Evolutionary conservation across 2,113 vertebrate genomes (phyloP).

Genomic region (Manacus vitellinus): DNA sequence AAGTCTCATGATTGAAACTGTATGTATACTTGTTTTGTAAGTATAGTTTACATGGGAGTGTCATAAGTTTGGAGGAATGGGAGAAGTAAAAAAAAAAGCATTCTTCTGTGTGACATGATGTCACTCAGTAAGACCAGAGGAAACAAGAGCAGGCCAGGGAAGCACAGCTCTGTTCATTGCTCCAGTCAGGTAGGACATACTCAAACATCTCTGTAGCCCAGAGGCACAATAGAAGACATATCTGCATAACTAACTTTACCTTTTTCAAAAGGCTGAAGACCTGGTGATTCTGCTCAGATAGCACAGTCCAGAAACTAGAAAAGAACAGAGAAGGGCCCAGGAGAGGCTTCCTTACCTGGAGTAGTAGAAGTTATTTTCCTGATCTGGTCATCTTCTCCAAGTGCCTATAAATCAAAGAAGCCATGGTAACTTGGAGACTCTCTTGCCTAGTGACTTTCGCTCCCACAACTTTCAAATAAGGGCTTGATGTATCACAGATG

Average conservation of each 20-base stretch:
- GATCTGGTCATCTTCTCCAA: not conserved
- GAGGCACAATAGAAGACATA: not conserved
- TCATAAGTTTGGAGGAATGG: not conserved
- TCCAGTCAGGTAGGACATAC: not conserved
- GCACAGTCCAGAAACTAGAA: not conserved
- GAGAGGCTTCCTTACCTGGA: not conserved
- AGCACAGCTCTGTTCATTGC: not conserved
- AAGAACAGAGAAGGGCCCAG: not conserved
- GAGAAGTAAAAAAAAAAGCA: not conserved
- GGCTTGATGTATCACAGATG: not conserved
- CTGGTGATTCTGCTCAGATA: not conserved
- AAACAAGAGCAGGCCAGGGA: not conserved
- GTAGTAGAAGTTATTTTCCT: not conserved
- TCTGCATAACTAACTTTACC: not conserved
- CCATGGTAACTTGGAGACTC: not conserved
- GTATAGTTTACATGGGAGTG: not conserved
- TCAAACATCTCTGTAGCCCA: not conserved
- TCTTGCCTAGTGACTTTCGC: not conserved
- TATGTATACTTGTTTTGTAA: not conserved
- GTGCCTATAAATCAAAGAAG: not conserved
- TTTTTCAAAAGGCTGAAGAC: not conserved
- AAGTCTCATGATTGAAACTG: not conserved
- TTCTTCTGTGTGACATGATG: not conserved
- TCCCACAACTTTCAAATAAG: not conserved
- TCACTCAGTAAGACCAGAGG: not conserved